Percentiles rank a stretch among this genome's conserved stretches.
phyloP scores from a whole-genome alignment of 2,888 invertebrate species.

The Eupithecia dodoneata region DNA sequence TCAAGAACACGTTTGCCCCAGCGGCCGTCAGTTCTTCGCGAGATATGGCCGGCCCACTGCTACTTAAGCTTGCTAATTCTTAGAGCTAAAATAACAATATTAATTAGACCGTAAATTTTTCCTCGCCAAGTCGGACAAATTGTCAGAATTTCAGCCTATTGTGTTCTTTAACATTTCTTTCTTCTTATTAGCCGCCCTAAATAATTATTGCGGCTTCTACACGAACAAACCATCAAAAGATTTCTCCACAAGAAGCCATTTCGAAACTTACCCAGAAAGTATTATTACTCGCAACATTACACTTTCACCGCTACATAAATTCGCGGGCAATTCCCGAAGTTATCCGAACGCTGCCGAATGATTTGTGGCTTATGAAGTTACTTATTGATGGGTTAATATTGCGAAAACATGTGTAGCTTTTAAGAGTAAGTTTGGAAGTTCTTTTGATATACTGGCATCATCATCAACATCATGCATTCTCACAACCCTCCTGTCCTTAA shows the following conservation, averaged over 20 bases:
- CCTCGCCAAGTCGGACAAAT: no score
- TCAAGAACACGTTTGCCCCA: no score
- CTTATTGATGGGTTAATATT: conserved; percentile 1
- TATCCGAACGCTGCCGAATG: conserved; percentile 34
- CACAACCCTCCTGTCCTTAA: background rate
- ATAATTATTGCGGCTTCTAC: background rate
- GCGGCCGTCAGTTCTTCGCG: no score
- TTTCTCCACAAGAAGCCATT: conserved; percentile 20
- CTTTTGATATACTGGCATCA: background rate
- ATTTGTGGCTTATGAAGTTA: conserved; percentile 5
- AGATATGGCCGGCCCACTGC: no score
- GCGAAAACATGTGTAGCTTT: background rate
- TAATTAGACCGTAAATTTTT: no score
- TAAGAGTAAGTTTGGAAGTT: background rate
- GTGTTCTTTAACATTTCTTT: background rate
- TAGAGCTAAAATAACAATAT: no score
- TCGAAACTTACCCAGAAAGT: conserved; percentile 31
- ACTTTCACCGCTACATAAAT: conserved; percentile 71
- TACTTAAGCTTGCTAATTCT: no score
- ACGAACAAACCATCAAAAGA: background rate
- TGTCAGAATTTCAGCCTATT: no score
- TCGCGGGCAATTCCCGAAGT: conserved; percentile 58
- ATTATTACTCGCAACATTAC: conserved; percentile 68
- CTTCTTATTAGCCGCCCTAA: background rate
- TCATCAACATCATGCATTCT: background rate